Percentiles rank a stretch among this genome's conserved stretches.
These are phyloP conservation scores for Trichonephila clavipes DNA, from an alignment of 1,140 invertebrate genomes.

Conservation along the genomic window DNA sequence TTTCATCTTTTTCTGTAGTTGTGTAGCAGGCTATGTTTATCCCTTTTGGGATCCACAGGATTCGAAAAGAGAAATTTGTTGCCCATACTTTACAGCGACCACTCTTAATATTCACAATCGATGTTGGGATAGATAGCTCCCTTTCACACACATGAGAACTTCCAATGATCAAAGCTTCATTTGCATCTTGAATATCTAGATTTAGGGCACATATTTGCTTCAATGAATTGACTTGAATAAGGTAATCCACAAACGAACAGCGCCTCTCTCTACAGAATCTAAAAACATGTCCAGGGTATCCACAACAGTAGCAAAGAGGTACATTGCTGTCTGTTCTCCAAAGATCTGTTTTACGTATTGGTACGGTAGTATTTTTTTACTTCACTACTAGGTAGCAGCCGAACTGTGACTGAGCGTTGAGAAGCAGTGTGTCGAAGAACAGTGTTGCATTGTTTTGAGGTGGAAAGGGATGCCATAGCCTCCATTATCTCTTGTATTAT, in stretches of 20 bases:
- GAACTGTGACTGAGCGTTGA: not conserved
- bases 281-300: not conserved
- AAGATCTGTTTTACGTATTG: not conserved
- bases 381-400: slow-evolving; percentile 2
- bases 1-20: slow-evolving; percentile 78
- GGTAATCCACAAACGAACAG: not conserved
- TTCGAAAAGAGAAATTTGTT: not conserved
- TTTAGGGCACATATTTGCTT: not conserved
- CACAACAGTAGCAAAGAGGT: slow-evolving; percentile 26
- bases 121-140: too few relatives aligned
- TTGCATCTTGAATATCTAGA: not conserved
- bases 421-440: not conserved
- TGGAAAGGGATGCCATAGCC: too few relatives aligned
- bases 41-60: not conserved
- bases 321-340: slow-evolving; percentile 39
- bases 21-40: slow-evolving; percentile 16
- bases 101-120: too few relatives aligned
- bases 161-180: slow-evolving; percentile 75
- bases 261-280: not conserved
- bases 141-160: slow-evolving; percentile 77
- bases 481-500: too few relatives aligned
- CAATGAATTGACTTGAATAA: not conserved
- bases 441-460: not conserved
- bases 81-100: too few relatives aligned
- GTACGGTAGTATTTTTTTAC: not conserved